Base-by-base conservation (phyloP, 2,113 vertebrate species). In the Centropus unirufus region DNA sequence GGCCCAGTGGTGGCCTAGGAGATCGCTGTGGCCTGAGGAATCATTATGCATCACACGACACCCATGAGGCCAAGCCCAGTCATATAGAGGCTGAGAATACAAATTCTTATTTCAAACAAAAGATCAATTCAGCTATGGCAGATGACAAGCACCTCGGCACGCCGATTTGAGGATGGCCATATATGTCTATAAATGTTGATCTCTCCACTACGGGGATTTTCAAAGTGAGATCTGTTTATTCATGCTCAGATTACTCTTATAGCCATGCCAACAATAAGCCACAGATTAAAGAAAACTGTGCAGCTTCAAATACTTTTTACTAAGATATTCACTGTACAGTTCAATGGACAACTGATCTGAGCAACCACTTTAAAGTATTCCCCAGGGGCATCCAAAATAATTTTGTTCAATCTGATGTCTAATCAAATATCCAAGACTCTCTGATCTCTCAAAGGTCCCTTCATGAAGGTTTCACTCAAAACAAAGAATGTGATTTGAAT, bases 321-420 rank as follows among this genome's bases (percentile, higher is more conserved):
- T 52, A 40, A 89, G 69, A 95, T 92, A 81, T 44, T 89, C 73
- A 8, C 57, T 46, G 46, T 82, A 76, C 63, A 90, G 79, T 85
- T 97, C 92, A 95, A 88, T 93, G 94, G 94, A 91, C 94, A 95
- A 96, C 81, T 55, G 80, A 94, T 94, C 87, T 96, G 78, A 96
- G 55, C 67, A 93, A 96, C 88, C 94, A 97, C 96, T 96, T 96
- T 81, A 95, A 97, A 96, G 97, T 63, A 78, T 69, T 55, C 80
- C 97, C 93, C 55, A 44, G 75, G 54, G 95, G 85, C 89, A 95
- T 80, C 83, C 72, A 95, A 93, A 96, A 96, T 62, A 96, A 95
- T 93, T 96, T 75, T 90, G 72, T 59, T 94, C 90, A 91, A 90
- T 87, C 70, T 26, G 26, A 89, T 94, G 82, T 55, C 80, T 95